Conservation (phyloP, 1,140 invertebrate species). For the Octopus bimaculoides region DNA sequence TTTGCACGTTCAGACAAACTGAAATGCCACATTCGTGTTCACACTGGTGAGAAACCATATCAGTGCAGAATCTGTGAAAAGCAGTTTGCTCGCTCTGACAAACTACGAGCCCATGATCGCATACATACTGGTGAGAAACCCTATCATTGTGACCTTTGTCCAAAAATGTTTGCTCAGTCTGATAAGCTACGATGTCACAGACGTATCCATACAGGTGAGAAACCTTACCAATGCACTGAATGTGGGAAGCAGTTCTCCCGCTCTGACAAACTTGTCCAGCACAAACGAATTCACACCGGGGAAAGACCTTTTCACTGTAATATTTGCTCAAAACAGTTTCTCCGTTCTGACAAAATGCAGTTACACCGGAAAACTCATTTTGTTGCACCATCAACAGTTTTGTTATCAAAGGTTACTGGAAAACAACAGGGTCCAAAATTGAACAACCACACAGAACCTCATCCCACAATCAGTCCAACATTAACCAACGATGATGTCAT, state of each 20-base stretch:
- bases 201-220: conserved; percentile 25
- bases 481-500: no score
- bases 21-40: conserved; percentile 23
- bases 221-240: neutral
- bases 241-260: neutral
- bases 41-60: conserved; percentile 30
- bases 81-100: conserved; percentile 14
- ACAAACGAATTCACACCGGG: conserved; percentile 16
- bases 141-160: conserved; percentile 57
- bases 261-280: neutral
- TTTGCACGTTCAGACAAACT: conserved; percentile 18
- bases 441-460: no score
- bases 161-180: conserved; percentile 56
- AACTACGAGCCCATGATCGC: neutral
- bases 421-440: no score
- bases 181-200: neutral
- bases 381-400: no score
- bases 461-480: no score
- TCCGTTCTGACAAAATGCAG: conserved; percentile 86
- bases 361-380: conserved; percentile 86
- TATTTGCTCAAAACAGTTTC: conserved; percentile 9
- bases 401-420: no score
- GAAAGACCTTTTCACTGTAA: conserved; percentile 17
- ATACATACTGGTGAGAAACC: conserved; percentile 71
- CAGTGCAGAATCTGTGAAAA: conserved; percentile 23